Evolutionary conservation across 2,113 vertebrate species (phyloP).

Genomic region (Odobenus rosmarus): DNA sequence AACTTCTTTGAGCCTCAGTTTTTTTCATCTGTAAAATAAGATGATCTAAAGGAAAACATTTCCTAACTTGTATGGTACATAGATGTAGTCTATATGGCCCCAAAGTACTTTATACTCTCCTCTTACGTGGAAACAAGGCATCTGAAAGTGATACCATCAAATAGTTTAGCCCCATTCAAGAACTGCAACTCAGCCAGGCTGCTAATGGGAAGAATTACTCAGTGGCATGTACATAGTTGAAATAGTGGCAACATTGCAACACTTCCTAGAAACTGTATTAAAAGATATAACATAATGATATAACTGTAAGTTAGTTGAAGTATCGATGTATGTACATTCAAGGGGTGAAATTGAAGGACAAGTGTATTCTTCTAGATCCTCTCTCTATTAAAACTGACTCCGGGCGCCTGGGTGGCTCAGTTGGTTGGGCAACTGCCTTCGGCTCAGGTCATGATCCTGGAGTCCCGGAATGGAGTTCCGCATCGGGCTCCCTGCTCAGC

Average conservation of each 20-base stretch:
- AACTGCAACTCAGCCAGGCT: background rate
- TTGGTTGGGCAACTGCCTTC: too few relatives aligned
- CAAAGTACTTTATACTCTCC: background rate
- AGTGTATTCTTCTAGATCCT: background rate
- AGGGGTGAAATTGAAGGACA: background rate
- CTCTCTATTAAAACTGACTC: background rate
- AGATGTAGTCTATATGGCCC: background rate
- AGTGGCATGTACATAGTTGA: background rate
- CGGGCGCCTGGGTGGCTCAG: too few relatives aligned
- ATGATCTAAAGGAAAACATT: constrained; percentile 4
- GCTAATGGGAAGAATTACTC: background rate
- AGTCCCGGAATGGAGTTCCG: too few relatives aligned
- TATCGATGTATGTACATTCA: background rate
- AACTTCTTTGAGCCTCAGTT: background rate
- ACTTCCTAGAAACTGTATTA: constrained; percentile 9
- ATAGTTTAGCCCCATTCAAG: background rate
- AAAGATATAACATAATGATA: background rate
- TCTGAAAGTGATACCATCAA: background rate
- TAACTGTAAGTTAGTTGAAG: background rate
- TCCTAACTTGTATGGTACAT: background rate
- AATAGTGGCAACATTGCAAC: background rate
- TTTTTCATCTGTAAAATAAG: constrained; percentile 39
- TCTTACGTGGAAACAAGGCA: background rate
- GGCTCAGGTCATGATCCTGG: too few relatives aligned
- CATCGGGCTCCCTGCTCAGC: too few relatives aligned